Percentiles rank a stretch among this genome's conserved stretches.
phyloP scores from a whole-genome alignment of 2,888 invertebrate genomes.

The Entomobrya multifasciata region DNA sequence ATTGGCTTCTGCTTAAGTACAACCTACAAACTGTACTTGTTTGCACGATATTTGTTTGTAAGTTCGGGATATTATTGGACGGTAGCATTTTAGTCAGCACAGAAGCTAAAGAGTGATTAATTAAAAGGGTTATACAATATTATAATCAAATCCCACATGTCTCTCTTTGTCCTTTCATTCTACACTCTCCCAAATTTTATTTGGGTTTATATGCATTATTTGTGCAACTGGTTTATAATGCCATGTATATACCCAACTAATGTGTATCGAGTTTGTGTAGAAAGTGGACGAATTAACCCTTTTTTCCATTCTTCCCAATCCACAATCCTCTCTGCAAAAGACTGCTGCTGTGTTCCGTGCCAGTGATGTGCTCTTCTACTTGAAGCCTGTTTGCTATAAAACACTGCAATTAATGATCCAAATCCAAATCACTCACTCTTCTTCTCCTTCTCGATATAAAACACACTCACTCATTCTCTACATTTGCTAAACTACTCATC shows the following conservation, averaged over 20 bases:
- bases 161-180: neutral
- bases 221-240: slow-evolving; percentile 20
- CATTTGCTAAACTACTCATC: slow-evolving; percentile 10
- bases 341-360: neutral
- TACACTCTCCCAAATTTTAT: neutral
- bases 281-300: neutral
- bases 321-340: too few relatives aligned
- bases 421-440: neutral
- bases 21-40: neutral
- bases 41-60: neutral
- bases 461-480: neutral
- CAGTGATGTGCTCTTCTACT: neutral
- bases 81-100: too few relatives aligned
- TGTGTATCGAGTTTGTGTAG: too few relatives aligned
- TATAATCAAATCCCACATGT: slow-evolving; percentile 36
- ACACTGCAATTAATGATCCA: slow-evolving; percentile 6
- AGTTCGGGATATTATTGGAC: neutral
- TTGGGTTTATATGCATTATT: neutral
- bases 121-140: slow-evolving; percentile 16
- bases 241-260: too few relatives aligned
- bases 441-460: too few relatives aligned
- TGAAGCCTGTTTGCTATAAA: too few relatives aligned
- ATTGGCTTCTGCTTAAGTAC: neutral
- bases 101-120: slow-evolving; percentile 14
- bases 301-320: too few relatives aligned